phyloP scores from a whole-genome alignment of 2,888 invertebrate species.

The Eupeodes luniger region DNA sequence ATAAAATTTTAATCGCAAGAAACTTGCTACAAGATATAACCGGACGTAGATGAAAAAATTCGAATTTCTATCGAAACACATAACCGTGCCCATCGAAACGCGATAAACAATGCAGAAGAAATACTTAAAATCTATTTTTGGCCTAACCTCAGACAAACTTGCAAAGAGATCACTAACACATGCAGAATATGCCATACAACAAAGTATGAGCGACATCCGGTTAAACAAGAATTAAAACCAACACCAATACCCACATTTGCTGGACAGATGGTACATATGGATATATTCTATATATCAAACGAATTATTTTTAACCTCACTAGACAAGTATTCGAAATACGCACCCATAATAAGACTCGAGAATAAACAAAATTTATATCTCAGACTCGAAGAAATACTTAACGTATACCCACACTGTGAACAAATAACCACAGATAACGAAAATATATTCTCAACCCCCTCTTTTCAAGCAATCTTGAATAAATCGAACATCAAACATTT shows the following conservation, averaged over 20 bases:
- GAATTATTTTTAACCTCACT: no score
- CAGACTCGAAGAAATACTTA: constrained; percentile 14
- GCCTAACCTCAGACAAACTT: constrained; percentile 11
- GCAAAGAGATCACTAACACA: constrained; percentile 37
- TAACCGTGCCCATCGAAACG: constrained; percentile 18
- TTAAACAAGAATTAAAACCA: constrained; percentile 24
- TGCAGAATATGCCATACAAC: constrained; percentile 32
- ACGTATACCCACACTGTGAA: constrained; percentile 14
- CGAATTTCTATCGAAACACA: constrained; percentile 12
- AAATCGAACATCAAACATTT: constrained; percentile 9
- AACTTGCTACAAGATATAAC: constrained; percentile 16
- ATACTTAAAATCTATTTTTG: constrained; percentile 15
- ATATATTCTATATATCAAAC: no score
- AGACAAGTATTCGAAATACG: constrained; percentile 21
- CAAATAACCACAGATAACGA: constrained; percentile 14
- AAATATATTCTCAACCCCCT: constrained; percentile 8
- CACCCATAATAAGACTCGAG: constrained; percentile 14
- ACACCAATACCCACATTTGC: constrained; percentile 27
- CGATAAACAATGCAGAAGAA: constrained; percentile 22
- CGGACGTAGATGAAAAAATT: constrained; percentile 20
- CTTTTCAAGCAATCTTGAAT: constrained; percentile 16
- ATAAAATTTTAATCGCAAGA: constrained; percentile 13
- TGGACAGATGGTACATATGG: constrained; percentile 32
- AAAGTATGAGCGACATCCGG: constrained; percentile 44
- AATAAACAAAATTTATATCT: constrained; percentile 14